Evolutionary conservation across 2,888 invertebrate genomes (phyloP).

Genomic region (Drosophila mimica): DNA sequence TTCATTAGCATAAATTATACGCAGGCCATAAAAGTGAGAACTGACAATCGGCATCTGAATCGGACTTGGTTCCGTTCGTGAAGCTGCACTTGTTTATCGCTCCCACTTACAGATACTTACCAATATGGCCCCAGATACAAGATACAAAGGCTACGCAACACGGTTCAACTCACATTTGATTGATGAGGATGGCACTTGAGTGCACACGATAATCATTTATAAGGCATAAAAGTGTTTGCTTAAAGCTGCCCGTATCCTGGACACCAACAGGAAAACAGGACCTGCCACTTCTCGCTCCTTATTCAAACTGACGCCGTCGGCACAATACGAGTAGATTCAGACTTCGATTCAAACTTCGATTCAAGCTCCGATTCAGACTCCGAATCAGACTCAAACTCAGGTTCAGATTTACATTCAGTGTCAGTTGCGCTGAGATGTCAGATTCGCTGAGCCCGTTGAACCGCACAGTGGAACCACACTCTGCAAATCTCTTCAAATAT

Average conservation of each 20-base stretch:
- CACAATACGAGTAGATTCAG: constrained; percentile 31
- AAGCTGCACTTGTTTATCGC: constrained; percentile 35
- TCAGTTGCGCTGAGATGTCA: constrained; percentile 34
- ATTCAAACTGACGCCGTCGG: constrained; percentile 16
- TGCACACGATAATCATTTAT: constrained; percentile 73
- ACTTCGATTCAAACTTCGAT: background rate
- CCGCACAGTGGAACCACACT: constrained; percentile 12
- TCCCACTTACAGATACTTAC: constrained; percentile 4
- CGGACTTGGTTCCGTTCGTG: constrained; percentile 13
- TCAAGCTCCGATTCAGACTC: constrained; percentile 6
- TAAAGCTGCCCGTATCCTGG: constrained; percentile 15
- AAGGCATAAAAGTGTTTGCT: constrained; percentile 62
- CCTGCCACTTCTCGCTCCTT: background rate
- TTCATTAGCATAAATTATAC: constrained; percentile 74
- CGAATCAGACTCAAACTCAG: background rate
- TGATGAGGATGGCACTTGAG: constrained; percentile 67
- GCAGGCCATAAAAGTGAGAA: constrained; percentile 20
- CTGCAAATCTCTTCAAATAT: background rate
- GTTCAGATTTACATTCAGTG: constrained; percentile 30
- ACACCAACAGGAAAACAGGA: constrained; percentile 7
- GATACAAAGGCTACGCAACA: constrained; percentile 27
- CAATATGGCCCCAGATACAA: constrained; percentile 8
- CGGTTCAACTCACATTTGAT: constrained; percentile 67
- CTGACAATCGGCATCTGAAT: background rate
- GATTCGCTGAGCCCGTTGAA: constrained; percentile 55